Conservation (phyloP, 2,113 vertebrate species). For the Sylvietta virens region DNA sequence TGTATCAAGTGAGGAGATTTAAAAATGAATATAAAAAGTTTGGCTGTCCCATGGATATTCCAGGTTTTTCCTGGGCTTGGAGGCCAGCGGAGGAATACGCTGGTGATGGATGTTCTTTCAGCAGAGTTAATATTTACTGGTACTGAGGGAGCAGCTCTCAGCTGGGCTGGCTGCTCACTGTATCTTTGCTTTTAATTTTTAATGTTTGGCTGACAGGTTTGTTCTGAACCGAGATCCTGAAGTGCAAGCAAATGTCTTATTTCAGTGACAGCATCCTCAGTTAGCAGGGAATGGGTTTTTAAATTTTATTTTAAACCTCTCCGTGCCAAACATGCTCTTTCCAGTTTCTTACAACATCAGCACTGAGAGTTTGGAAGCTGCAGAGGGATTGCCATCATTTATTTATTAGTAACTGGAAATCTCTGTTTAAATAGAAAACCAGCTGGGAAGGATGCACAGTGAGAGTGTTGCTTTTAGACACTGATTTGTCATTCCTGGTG, state of each 20-base stretch:
- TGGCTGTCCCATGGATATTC: neutral
- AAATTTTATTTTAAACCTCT: neutral
- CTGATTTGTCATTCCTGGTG: neutral
- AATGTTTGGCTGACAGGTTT: neutral
- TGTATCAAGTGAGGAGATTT: neutral
- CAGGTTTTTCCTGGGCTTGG: neutral
- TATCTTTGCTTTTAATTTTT: constrained; percentile 1
- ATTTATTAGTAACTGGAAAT: neutral
- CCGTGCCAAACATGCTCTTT: neutral
- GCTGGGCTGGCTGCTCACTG: neutral
- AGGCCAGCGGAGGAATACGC: neutral
- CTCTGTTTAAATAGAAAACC: neutral
- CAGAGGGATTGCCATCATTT: neutral
- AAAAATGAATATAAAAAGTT: neutral
- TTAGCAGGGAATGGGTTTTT: neutral
- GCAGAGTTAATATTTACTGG: constrained; percentile 4
- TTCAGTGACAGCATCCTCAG: neutral
- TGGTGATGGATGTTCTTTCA: neutral
- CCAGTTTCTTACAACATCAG: neutral
- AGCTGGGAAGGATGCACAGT: neutral
- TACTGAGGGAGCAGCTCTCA: neutral
- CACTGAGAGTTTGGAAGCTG: neutral
- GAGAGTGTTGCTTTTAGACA: neutral
- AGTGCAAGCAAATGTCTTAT: neutral
- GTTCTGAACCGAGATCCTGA: neutral